These are phyloP conservation scores for Rotaria socialis DNA, from an alignment of 2,888 invertebrate species.

Conservation along the genomic window DNA sequence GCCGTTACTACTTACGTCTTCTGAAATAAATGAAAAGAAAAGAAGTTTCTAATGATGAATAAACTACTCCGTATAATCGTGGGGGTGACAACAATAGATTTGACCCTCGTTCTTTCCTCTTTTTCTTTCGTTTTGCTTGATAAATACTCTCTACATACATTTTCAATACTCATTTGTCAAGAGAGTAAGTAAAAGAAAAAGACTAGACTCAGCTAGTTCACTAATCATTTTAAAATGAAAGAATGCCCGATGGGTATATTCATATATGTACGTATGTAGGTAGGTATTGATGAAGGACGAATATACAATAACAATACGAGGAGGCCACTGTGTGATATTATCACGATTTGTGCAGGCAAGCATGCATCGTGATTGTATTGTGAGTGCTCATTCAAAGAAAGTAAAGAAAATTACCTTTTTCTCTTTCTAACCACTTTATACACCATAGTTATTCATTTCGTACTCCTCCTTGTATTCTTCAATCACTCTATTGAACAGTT, in stretches of 20 bases:
- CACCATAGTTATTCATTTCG: not conserved
- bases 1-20: not conserved
- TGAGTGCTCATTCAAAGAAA: not conserved
- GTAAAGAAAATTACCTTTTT: not conserved
- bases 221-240: constrained; percentile 26
- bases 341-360: constrained; percentile 16
- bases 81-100: not conserved
- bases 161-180: constrained; percentile 26
- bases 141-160: not conserved
- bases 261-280: not conserved
- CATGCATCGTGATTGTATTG: not conserved
- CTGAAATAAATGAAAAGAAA: not conserved
- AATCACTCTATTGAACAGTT: not conserved
- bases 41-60: not conserved
- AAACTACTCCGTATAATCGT: not conserved
- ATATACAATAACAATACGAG: constrained; percentile 10
- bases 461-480: not conserved
- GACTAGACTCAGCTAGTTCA: constrained; percentile 29
- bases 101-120: not conserved
- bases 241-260: constrained; percentile 6
- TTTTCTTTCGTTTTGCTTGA: constrained; percentile 6
- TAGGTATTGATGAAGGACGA: not conserved
- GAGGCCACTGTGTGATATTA: not conserved
- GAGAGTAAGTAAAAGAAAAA: not conserved
- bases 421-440: not conserved